Conservation (phyloP, 2,888 invertebrate genomes). For the Dusona sp. region DNA sequence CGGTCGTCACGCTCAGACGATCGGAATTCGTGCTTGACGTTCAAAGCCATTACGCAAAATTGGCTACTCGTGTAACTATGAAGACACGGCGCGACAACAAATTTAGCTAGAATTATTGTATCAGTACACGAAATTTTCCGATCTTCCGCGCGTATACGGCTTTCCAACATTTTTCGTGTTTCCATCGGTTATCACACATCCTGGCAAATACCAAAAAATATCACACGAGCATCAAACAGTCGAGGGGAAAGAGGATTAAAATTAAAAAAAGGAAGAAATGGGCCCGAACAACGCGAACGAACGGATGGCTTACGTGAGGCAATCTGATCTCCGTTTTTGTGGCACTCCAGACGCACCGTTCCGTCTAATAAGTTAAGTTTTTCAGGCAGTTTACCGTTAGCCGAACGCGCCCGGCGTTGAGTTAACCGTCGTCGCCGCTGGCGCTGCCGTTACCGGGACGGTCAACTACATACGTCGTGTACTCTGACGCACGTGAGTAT, state of each 20-base stretch:
- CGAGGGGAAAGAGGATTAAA: slow-evolving; percentile 37
- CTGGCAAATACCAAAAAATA: slow-evolving; percentile 37
- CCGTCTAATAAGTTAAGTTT: slow-evolving; percentile 76
- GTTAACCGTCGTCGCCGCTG: slow-evolving; percentile 55
- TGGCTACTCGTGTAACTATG: slow-evolving; percentile 15
- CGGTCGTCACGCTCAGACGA: slow-evolving; percentile 79
- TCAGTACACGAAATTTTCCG: background rate
- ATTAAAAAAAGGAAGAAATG: slow-evolving; percentile 38
- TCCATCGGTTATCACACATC: background rate
- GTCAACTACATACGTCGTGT: slow-evolving; percentile 19
- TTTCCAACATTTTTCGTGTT: background rate
- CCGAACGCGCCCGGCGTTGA: slow-evolving; percentile 67
- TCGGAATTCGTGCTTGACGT: slow-evolving; percentile 55
- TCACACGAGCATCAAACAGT: background rate
- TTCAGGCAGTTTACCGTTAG: slow-evolving; percentile 72
- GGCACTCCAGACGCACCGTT: slow-evolving; percentile 72
- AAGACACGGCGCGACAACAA: background rate
- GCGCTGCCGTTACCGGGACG: slow-evolving; percentile 62
- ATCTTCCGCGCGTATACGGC: slow-evolving; percentile 5
- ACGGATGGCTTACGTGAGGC: slow-evolving; percentile 73
- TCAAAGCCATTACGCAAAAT: slow-evolving; percentile 14
- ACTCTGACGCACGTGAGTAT: background rate
- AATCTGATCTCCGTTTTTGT: slow-evolving; percentile 76
- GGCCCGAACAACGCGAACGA: slow-evolving; percentile 55
- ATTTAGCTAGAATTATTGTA: background rate